These are phyloP conservation scores for Poecilia wingei DNA, from an alignment of 2,797 vertebrate genomes.

Conservation along the genomic window DNA sequence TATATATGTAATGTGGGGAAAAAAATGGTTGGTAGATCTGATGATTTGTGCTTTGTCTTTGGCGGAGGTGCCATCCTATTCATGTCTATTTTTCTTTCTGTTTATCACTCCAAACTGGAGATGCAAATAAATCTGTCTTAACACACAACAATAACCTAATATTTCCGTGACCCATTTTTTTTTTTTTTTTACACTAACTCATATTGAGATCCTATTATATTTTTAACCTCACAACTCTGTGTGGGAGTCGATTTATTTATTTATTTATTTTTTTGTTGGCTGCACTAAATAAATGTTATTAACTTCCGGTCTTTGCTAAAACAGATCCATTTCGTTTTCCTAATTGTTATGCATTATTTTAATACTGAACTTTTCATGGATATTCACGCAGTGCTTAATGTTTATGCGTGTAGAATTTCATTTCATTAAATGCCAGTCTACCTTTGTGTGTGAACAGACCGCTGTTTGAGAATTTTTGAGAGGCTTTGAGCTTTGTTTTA, in stretches of 20 bases:
- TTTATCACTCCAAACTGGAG: slow-evolving; percentile 8
- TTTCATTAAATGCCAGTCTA: slow-evolving; percentile 65
- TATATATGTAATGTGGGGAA: slow-evolving; percentile 20
- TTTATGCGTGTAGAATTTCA: slow-evolving; percentile 64
- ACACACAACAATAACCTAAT: slow-evolving; percentile 10
- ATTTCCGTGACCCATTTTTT: slow-evolving; percentile 16
- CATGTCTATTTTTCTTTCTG: slow-evolving; percentile 12
- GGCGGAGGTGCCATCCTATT: slow-evolving; percentile 29
- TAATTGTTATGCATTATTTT: slow-evolving; percentile 31
- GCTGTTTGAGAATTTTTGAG: slow-evolving; percentile 56
- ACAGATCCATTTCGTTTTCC: slow-evolving; percentile 10
- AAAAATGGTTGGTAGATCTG: slow-evolving; percentile 20
- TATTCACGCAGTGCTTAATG: slow-evolving; percentile 56
- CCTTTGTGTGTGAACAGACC: slow-evolving; percentile 35
- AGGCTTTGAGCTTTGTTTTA: slow-evolving; percentile 72
- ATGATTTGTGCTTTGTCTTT: slow-evolving; percentile 45
- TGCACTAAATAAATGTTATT: slow-evolving; percentile 25
- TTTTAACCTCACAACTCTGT: not conserved
- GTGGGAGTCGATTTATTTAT: slow-evolving; percentile 7
- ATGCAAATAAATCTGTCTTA: slow-evolving; percentile 18
- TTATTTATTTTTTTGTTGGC: slow-evolving; percentile 12
- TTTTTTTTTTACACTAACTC: not conserved
- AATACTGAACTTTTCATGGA: slow-evolving; percentile 43
- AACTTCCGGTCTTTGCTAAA: not conserved
- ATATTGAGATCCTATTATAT: not conserved